Base-by-base conservation (phyloP, 2,113 vertebrate genomes). In the Euleptes europaea region DNA sequence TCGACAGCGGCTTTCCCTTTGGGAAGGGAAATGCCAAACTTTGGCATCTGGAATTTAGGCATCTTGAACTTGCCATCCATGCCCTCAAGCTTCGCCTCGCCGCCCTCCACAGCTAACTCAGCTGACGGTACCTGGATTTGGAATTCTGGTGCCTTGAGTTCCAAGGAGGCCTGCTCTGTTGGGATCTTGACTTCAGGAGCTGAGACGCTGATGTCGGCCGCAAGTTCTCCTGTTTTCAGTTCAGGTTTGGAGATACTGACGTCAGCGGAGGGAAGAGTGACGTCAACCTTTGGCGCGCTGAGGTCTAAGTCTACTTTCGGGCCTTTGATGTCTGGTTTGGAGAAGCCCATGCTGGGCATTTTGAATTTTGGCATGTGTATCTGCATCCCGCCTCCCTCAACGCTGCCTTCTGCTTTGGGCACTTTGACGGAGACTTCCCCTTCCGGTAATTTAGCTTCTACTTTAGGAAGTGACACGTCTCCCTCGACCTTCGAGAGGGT, bases 1-100 rank as follows among this genome's bases (percentile, higher is more conserved):
- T 77, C 0, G 11, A 0, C 0, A 28, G 76, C 2, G 0, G 1
- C 42, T 0, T 31, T 74, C 73, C 88, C 91, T 49, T n/a, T 21
- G 19, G 49, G 44, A 66, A 74, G 70, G 28, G 90, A 90, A 1
- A 83, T 63, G 13, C 79, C 86, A 1, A 93, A 93, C 0, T 90
- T 87, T 0, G 92, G 91, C 86, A 92, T 89, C 42, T 76, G 87
- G 4, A 93, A 83, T 40, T 84, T 91, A 8, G 91, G 84, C 89
- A 92, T 88, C 44, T 90, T 92, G 69, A 94, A 88, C 67, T 88
- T 8, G 21, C 80, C 83, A 11, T n/a, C n/a, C n/a, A n/a, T n/a
- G n/a, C 83, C 85, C 70, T 90, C 76, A 23, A 78, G 0, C 0
- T 91, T 90, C 86, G 47, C 5, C 13, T 91, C 44, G 0, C 47